Base-by-base conservation (phyloP, 2,888 invertebrate genomes). In the Drosophila hamatofila region DNA sequence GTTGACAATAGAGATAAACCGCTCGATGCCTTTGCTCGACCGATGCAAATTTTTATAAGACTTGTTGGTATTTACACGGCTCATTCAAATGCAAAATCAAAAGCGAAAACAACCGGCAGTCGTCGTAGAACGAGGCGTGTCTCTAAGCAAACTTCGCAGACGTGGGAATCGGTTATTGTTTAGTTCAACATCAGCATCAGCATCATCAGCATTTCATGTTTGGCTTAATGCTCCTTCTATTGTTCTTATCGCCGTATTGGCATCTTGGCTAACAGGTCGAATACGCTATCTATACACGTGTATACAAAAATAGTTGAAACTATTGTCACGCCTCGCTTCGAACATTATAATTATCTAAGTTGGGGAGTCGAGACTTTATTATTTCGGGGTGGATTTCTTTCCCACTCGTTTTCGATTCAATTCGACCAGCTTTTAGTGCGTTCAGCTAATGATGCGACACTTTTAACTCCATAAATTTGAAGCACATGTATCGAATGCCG, bases 21-120 rank as follows among this genome's bases (percentile, higher is more conserved):
- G 71, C 72, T 57, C 63, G 60, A 46, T 75, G 75, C 18, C 72
- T 79, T 68, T 62, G 71, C 64, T 60, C 37, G 74, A 46, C 72
- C 67, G 75, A 49, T 72, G 65, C 72, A 72, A 76, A 68, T 80
- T 72, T 70, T 68, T 66, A 61, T 64, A 66, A 71, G 35, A 52
- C 35, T 59, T 55, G 49, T 65, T 59, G 37, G 54, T 60, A 71
- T 88, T 83, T 75, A 83, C 88, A 85, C 67, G 42, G 42, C 57
- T 57, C 57, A 83, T 88, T 84, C 76, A 84, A 88, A 84, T 88
- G 87, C 79, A 16, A 54, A 54, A 54, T 54, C n/a, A 66, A 86
- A 84, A 57, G 65, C 69, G 56, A 55, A 59, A 64, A 49, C 12
- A 81, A 75, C 62, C 67, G 64, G 68, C 66, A 69, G 70, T 41